Evolutionary conservation across 2,888 invertebrate species (phyloP).

Genomic region (Zygaena filipendulae): DNA sequence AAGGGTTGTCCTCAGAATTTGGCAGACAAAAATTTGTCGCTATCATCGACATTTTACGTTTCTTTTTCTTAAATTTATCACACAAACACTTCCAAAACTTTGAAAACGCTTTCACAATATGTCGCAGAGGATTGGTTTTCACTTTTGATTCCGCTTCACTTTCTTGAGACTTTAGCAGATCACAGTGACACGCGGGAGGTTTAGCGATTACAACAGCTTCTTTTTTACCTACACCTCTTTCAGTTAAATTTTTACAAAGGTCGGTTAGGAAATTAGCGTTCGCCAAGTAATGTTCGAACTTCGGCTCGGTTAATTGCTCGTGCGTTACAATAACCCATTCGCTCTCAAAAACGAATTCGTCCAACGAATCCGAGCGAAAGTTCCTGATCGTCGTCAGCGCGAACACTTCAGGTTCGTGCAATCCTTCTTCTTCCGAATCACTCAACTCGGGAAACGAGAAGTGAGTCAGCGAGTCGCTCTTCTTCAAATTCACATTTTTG

Average conservation of each 20-base stretch:
- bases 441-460: constrained; percentile 17
- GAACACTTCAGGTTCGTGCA: constrained; percentile 31
- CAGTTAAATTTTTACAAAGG: constrained; percentile 34
- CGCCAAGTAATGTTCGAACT: constrained; percentile 35
- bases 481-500: constrained; percentile 22
- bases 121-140: no score
- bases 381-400: constrained; percentile 49
- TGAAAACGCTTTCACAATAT: constrained; percentile 16
- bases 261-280: constrained; percentile 31
- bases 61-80: constrained; percentile 22
- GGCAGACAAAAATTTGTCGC: no score
- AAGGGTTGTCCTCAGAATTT: no score
- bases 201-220: constrained; percentile 29
- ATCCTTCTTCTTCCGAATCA: constrained; percentile 18
- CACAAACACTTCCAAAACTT: constrained; percentile 22
- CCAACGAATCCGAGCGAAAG: constrained; percentile 37
- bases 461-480: constrained; percentile 23
- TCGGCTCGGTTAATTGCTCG: constrained; percentile 39
- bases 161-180: no score
- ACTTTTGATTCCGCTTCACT: no score
- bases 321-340: constrained; percentile 48
- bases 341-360: constrained; percentile 44
- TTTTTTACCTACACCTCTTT: constrained; percentile 24
- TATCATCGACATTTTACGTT: constrained; percentile 13
- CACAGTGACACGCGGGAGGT: constrained; percentile 46